These are phyloP conservation scores for Trilocha varians DNA, from an alignment of 2,888 invertebrate genomes.

Conservation along the genomic window DNA sequence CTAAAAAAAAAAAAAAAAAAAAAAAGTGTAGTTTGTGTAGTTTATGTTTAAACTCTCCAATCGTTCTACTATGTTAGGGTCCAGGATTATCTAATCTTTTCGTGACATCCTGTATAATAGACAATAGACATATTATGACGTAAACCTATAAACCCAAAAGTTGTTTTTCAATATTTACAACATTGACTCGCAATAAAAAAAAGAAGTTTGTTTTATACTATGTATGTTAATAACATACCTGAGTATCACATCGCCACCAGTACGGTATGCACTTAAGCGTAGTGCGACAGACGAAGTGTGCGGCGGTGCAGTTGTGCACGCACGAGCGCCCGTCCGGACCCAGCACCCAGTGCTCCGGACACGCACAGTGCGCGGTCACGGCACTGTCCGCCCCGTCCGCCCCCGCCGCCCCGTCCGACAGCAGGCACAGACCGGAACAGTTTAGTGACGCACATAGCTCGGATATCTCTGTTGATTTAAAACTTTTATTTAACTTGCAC, in stretches of 20 bases:
- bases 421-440: conserved; percentile 87
- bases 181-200: too few relatives aligned
- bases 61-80: too few relatives aligned
- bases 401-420: conserved; percentile 72
- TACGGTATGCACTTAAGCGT: conserved; percentile 92
- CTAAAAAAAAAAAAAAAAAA: too few relatives aligned
- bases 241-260: conserved; percentile 74
- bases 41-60: too few relatives aligned
- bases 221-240: conserved; percentile 17
- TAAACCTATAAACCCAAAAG: too few relatives aligned
- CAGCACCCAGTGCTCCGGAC: conserved; percentile 85
- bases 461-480: conserved; percentile 25
- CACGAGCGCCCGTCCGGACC: conserved; percentile 77
- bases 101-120: too few relatives aligned
- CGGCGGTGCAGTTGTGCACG: conserved; percentile 82
- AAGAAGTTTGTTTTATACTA: too few relatives aligned
- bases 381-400: conserved; percentile 10
- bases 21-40: too few relatives aligned
- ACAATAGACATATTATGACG: too few relatives aligned
- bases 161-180: too few relatives aligned
- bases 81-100: too few relatives aligned
- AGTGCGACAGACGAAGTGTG: conserved; percentile 85
- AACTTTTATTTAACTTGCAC: too few relatives aligned
- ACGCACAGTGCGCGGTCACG: conserved; percentile 76
- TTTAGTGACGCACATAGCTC: conserved; percentile 77